A percentile compares a stretch with the other conserved stretches of the same genome.
Evolutionary conservation across 1,140 invertebrate species (phyloP).

Genomic region (Dinoponera quadriceps): DNA sequence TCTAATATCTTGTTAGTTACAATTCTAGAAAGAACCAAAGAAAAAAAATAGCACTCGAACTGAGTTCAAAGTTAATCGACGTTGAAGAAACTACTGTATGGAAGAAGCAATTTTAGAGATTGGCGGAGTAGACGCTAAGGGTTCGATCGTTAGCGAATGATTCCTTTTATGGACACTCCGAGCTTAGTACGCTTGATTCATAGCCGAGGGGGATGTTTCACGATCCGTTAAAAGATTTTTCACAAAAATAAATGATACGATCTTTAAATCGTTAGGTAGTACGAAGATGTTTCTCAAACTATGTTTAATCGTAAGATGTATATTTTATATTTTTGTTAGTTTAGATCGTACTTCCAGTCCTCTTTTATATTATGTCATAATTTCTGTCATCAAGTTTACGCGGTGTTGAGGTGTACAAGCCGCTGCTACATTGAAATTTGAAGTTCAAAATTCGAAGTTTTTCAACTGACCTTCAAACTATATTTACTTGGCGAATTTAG

Average conservation of each 20-base stretch:
- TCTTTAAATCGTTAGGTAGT: background rate
- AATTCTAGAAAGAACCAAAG: conserved; percentile 33
- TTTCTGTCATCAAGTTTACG: background rate
- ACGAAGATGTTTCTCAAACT: background rate
- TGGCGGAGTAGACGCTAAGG: background rate
- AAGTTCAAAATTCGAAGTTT: too few species aligned
- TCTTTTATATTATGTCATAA: background rate
- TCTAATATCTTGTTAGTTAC: background rate
- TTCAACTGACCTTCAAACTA: background rate
- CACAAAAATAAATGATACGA: too few species aligned
- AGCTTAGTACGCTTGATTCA: conserved; percentile 7
- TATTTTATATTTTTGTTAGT: background rate
- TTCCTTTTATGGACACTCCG: conserved; percentile 25
- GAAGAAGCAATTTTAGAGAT: conserved; percentile 46
- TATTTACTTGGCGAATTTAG: conserved; percentile 20
- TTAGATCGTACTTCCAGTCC: background rate
- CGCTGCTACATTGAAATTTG: background rate
- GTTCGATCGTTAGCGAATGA: conserved; percentile 6
- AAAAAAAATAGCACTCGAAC: background rate
- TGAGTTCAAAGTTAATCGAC: conserved; percentile 12
- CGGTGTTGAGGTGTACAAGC: background rate
- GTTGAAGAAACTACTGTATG: conserved; percentile 6
- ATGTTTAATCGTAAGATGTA: conserved; percentile 6
- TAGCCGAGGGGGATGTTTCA: background rate
- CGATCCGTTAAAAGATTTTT: background rate